These are phyloP conservation scores for Symphodus melops DNA, from an alignment of 2,113 vertebrate genomes.

Conservation along the genomic window DNA sequence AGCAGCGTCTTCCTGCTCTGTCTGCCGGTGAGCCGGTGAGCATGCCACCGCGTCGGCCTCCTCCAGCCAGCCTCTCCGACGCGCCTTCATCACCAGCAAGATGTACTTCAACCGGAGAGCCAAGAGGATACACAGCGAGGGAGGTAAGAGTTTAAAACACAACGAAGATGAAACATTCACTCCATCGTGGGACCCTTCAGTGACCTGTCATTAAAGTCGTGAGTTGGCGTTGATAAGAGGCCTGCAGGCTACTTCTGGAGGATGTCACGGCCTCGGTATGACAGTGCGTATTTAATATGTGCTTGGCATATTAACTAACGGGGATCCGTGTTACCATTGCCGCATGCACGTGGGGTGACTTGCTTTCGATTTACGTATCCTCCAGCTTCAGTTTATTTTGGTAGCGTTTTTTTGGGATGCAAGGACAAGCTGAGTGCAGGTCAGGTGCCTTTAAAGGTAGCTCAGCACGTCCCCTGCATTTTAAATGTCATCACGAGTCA, in stretches of 20 bases:
- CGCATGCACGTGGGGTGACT: conserved; percentile 55
- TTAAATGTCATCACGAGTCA: background rate
- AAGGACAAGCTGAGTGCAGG: conserved; percentile 50
- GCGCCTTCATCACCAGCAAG: conserved; percentile 62
- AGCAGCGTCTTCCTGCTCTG: conserved; percentile 44
- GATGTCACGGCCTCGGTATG: conserved; percentile 39
- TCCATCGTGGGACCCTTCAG: background rate
- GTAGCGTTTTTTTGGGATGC: conserved; percentile 20
- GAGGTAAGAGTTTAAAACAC: conserved; percentile 76
- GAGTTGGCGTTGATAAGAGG: background rate
- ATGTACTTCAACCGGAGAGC: conserved; percentile 87
- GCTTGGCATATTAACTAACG: conserved; percentile 65
- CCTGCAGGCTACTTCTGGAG: background rate
- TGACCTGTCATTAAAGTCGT: conserved; percentile 2
- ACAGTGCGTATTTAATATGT: conserved; percentile 44
- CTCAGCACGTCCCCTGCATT: background rate
- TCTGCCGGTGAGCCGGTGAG: conserved; percentile 66
- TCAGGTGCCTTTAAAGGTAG: conserved; percentile 34
- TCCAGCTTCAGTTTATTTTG: conserved; percentile 23
- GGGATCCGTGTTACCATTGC: conserved; percentile 58
- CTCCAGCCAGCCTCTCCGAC: conserved; percentile 55
- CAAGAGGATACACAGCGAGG: conserved; percentile 87
- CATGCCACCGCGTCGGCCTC: conserved; percentile 73
- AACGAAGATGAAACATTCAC: background rate
- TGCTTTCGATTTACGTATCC: conserved; percentile 23